Conservation (phyloP, 2,797 vertebrate genomes). For the Danio aesculapii region DNA sequence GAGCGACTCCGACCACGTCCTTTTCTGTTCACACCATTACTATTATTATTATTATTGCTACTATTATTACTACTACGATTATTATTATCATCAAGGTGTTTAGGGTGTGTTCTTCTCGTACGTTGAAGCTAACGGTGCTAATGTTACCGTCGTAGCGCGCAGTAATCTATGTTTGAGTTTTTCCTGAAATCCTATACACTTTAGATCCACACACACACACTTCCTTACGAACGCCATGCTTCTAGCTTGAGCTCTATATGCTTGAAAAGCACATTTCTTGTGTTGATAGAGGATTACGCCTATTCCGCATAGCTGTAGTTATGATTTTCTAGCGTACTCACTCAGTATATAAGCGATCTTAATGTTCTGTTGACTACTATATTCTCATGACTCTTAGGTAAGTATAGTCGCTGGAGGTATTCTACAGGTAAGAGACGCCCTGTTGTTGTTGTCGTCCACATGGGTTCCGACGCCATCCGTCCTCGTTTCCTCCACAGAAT, state of each 20-base stretch:
- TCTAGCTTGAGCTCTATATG: conserved; percentile 41
- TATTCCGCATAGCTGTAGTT: conserved; percentile 36
- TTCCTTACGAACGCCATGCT: not conserved
- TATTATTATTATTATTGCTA: not conserved
- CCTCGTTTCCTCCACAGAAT: conserved; percentile 1
- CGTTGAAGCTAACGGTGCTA: conserved; percentile 5
- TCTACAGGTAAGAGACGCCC: conserved; percentile 9
- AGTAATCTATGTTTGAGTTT: conserved; percentile 16
- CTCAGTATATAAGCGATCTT: conserved; percentile 46
- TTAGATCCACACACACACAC: conserved; percentile 6
- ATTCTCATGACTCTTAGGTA: conserved; percentile 46
- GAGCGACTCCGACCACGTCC: not conserved
- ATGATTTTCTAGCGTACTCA: conserved; percentile 43
- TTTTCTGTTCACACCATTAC: not conserved
- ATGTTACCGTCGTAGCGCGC: not conserved
- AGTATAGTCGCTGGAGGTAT: conserved; percentile 44
- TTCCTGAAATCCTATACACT: not conserved
- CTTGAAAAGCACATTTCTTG: conserved; percentile 15
- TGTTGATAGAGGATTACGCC: conserved; percentile 26
- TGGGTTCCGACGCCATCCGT: conserved; percentile 22
- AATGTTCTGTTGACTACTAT: conserved; percentile 44
- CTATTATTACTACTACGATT: not conserved
- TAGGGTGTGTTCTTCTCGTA: conserved; percentile 4
- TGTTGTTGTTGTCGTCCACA: not conserved
- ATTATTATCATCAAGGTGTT: conserved; percentile 10